Evolutionary conservation across 2,888 invertebrate species (phyloP), one percentile per base, ranked within the genome.

Genomic region (Epistrophella euchroma): DNA sequence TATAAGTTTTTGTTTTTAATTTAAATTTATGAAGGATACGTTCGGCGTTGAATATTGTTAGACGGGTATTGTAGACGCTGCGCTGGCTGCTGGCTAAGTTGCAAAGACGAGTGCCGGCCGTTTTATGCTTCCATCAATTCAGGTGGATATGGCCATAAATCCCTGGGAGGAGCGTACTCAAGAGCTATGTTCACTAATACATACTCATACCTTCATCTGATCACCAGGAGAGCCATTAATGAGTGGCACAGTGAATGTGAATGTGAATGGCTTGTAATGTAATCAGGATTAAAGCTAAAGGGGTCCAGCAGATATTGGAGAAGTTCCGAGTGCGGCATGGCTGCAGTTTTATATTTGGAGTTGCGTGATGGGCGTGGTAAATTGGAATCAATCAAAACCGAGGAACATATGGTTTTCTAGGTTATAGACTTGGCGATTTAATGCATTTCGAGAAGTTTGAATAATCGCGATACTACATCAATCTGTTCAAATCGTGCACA

Each of bases 91-190:
- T n/a, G n/a, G n/a, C n/a, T n/a, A 78, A 35, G 1, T 50, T 64
- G 32, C 52, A 70, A 56, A 70, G 60, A 70, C 45, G 68, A 66
- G 66, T 70, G 71, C 71, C 71, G 75, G 62, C 64, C 56, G 62
- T 86, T 86, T 77, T 82, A 82, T 86, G 82, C 56, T 82, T 81
- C 82, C 82, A 82, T 86, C 82, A 74, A 74, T 82, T 82, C 86
- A 86, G 86, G 82, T 86, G 86, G 86, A 86, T 82, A 86, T 86
- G 86, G 77, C 82, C 77, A 82, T 86, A 86, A 86, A 82, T 86
- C 74, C 86, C 86, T 82, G 86, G 82, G 86, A 82, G 82, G 86
- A 82, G 86, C 85, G 73, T 77, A 43, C 52, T 85, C 52, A 25
- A 55, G 22, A 72, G 22, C 37, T 55, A 11, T 37, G 40, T 62